Conservation (phyloP, 2,113 vertebrate genomes). For the Crocuta crocuta region DNA sequence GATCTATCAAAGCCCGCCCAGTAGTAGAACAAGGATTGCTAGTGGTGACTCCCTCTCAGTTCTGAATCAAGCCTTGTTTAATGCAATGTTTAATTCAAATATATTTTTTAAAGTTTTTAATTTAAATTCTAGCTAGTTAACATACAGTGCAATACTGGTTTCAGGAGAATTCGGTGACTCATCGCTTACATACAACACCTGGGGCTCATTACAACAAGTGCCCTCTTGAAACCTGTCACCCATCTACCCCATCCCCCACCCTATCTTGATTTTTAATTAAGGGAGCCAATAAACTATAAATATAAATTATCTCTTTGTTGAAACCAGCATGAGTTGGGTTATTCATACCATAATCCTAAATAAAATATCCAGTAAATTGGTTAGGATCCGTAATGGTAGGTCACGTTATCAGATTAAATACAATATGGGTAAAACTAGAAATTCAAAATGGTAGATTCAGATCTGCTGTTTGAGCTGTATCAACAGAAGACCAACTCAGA, state of each 20-base stretch:
- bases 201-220: too few species aligned
- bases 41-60: background rate
- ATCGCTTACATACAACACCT: too few species aligned
- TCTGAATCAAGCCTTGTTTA: conserved; percentile 11
- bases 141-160: too few species aligned
- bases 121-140: too few species aligned
- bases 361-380: conserved; percentile 44
- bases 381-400: background rate
- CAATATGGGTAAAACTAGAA: background rate
- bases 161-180: too few species aligned
- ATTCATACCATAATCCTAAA: conserved; percentile 48
- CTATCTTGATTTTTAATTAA: conserved; percentile 32
- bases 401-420: background rate
- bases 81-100: too few species aligned
- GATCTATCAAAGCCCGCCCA: background rate
- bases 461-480: background rate
- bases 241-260: too few species aligned
- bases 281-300: conserved; percentile 42
- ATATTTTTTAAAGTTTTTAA: too few species aligned
- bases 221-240: too few species aligned
- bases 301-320: background rate
- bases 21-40: background rate
- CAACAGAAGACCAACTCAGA: background rate
- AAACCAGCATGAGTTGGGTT: conserved; percentile 38
- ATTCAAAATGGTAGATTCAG: background rate